Percentiles rank a stretch among this genome's conserved stretches.
Evolutionary conservation across 2,888 invertebrate genomes (phyloP).

Genomic region (Coremacera marginata): DNA sequence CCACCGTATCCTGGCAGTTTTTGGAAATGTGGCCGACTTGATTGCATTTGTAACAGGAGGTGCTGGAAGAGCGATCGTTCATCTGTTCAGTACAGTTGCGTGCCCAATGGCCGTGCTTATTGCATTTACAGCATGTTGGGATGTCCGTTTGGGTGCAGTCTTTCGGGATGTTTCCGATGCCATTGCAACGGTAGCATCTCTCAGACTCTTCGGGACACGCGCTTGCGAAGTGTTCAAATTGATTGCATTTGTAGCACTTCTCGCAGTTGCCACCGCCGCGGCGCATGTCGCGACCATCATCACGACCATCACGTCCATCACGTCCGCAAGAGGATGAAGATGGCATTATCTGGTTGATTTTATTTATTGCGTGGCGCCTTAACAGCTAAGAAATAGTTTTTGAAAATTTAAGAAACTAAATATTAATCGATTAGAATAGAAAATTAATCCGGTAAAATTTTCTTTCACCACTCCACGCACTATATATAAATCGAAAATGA

Average conservation of each 20-base stretch:
- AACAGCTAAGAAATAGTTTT: constrained; percentile 52
- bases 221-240: constrained; percentile 91
- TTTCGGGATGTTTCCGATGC: constrained; percentile 90
- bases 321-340: constrained; percentile 89
- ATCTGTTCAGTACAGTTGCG: constrained; percentile 86
- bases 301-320: constrained; percentile 64
- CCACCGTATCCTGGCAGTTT: constrained; percentile 87
- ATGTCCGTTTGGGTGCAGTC: constrained; percentile 86
- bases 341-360: constrained; percentile 57
- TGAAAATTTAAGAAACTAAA: constrained; percentile 60
- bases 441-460: constrained; percentile 57
- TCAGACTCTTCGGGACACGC: constrained; percentile 95
- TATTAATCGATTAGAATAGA: constrained; percentile 58
- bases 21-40: constrained; percentile 93
- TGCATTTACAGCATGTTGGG: constrained; percentile 86
- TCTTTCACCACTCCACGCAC: constrained; percentile 67
- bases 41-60: constrained; percentile 94
- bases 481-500: constrained; percentile 62
- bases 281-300: constrained; percentile 71
- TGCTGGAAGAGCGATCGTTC: constrained; percentile 65
- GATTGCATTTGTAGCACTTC: constrained; percentile 97
- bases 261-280: constrained; percentile 76
- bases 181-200: constrained; percentile 80
- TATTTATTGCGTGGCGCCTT: constrained; percentile 46
- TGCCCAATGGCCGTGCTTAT: constrained; percentile 91